A percentile compares a stretch with the other conserved stretches of the same genome.
phyloP scores from a whole-genome alignment of 2,797 vertebrate genomes.

The Enteromius fasciolatus region DNA sequence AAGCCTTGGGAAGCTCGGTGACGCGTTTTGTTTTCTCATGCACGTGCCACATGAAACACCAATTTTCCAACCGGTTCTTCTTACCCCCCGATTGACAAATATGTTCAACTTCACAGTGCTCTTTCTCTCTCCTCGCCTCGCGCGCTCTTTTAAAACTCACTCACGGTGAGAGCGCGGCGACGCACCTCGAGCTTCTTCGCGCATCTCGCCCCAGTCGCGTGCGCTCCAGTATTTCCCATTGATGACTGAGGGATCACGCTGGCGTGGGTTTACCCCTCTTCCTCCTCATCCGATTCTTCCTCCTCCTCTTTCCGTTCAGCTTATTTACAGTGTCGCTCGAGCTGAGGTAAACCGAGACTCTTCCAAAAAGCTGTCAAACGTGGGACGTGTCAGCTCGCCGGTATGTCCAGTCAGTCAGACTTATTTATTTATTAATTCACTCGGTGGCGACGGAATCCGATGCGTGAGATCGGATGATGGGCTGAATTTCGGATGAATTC shows the following conservation, averaged over 20 bases:
- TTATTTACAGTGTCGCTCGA: constrained; percentile 49
- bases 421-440: constrained; percentile 34
- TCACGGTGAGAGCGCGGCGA: constrained; percentile 16
- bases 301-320: constrained; percentile 15
- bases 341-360: background rate
- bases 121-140: background rate
- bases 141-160: constrained; percentile 47
- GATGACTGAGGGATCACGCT: constrained; percentile 24
- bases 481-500: background rate
- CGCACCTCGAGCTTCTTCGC: constrained; percentile 33
- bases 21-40: background rate
- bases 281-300: constrained; percentile 15
- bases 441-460: constrained; percentile 10
- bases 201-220: constrained; percentile 39
- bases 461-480: background rate
- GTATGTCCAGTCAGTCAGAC: constrained; percentile 8
- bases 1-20: background rate
- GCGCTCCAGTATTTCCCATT: constrained; percentile 55
- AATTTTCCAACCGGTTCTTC: background rate
- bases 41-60: background rate
- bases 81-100: background rate
- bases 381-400: background rate
- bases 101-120: constrained; percentile 36
- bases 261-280: constrained; percentile 33
- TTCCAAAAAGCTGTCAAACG: constrained; percentile 8